These are phyloP conservation scores for Martes martes DNA, from an alignment of 2,113 vertebrate species.

Conservation along the genomic window DNA sequence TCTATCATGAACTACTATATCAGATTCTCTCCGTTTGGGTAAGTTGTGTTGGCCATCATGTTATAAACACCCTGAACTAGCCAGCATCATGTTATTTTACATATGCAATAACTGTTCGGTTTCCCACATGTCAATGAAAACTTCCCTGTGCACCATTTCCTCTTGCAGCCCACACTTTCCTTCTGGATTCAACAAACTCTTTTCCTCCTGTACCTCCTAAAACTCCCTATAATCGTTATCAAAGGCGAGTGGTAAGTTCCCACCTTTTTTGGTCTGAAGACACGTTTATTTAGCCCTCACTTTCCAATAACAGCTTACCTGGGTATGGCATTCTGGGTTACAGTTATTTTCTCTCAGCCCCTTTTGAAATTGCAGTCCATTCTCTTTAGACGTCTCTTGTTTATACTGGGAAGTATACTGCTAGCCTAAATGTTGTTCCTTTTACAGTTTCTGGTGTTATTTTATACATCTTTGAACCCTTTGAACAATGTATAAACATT, in stretches of 20 bases:
- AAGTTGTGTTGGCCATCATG: neutral
- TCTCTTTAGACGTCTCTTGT: neutral
- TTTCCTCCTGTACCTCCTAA: neutral
- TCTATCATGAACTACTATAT: neutral
- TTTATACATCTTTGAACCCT: neutral
- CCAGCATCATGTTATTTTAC: neutral
- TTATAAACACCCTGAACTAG: neutral
- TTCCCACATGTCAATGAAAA: neutral
- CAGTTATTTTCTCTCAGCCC: neutral
- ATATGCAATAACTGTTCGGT: neutral
- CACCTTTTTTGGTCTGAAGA: neutral
- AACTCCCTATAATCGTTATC: neutral
- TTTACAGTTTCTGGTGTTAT: slow-evolving; percentile 3
- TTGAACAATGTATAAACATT: neutral
- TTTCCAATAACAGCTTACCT: slow-evolving; percentile 10
- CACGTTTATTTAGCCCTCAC: neutral
- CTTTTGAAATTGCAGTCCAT: slow-evolving; percentile 21
- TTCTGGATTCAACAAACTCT: slow-evolving; percentile 11
- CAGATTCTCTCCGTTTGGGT: neutral
- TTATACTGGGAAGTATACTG: neutral
- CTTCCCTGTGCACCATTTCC: neutral
- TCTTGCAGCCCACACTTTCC: neutral
- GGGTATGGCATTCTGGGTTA: neutral
- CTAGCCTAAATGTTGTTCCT: neutral
- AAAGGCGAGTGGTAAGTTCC: neutral